Conservation (phyloP, 1,140 invertebrate genomes). For the Aplysia californica region DNA sequence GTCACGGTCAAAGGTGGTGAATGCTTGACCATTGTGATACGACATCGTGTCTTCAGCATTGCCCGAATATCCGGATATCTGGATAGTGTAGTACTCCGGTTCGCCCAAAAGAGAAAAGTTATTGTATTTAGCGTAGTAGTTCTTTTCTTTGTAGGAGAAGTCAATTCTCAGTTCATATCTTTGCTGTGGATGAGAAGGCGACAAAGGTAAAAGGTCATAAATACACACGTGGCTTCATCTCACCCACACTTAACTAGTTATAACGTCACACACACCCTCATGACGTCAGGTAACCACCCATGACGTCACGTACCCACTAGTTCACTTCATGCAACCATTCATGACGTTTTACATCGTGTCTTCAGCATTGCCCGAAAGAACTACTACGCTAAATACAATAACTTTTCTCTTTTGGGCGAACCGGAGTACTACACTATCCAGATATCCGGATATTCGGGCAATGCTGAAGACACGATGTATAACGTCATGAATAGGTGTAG, state of each 20-base stretch:
- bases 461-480: no score
- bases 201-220: neutral
- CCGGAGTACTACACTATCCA: neutral
- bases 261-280: neutral
- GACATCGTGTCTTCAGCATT: neutral
- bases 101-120: neutral
- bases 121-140: neutral
- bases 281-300: neutral
- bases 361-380: no score
- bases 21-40: neutral
- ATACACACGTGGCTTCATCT: neutral
- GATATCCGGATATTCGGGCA: no score
- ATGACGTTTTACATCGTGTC: neutral
- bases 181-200: neutral
- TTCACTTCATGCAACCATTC: neutral
- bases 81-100: neutral
- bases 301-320: neutral
- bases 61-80: neutral
- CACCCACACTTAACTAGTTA: neutral
- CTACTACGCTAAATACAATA: neutral
- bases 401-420: neutral
- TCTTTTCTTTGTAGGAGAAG: neutral
- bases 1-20: neutral
- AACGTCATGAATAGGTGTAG: no score
- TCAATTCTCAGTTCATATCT: slow-evolving; percentile 4